Base-by-base conservation (phyloP, 2,113 vertebrate genomes). In the Solea solea region DNA sequence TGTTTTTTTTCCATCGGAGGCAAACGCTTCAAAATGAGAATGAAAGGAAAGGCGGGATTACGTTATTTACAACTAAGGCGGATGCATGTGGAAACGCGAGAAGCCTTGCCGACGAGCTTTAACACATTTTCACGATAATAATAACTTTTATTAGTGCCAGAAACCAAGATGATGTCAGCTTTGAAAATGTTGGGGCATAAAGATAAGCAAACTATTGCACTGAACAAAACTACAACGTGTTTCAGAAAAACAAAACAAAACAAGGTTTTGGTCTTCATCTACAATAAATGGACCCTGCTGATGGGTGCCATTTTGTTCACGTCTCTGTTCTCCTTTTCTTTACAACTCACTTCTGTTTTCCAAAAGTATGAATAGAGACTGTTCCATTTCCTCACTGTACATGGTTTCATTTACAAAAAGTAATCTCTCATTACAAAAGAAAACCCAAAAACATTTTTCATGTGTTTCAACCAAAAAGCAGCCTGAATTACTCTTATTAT, bases 21-120 rank as follows among this genome's bases (percentile, higher is more conserved):
- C 52, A 81, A 80, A 84, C 49, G 90, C 74, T 84, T 92, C 86
- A 72, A 92, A 93, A 90, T 92, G 88, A 93, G 84, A 94, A 88
- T 0, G 64, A 93, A 94, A 88, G 0, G 64, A 93, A 91, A 95
- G 95, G 95, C 94, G 94, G 94, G 94, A 82, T 93, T 91, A 93
- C 87, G 91, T 93, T 96, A 95, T 98, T 90, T 97, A 98, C 95
- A 98, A 88, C 95, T 98, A 99, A 98, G 97, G 97, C 97, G 78
- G 88, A 88, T 78, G 82, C 81, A 83, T 74, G 94, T 95, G 94
- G 91, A 95, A 94, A 95, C 96, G 75, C 81, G 92, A 84, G 79
- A 82, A 86, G 76, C 64, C 69, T 75, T 71, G 65, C 75, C 59
- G 8, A 77, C 55, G 25, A 64, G 49, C 56, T 78, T 78, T 48